phyloP scores from a whole-genome alignment of 2,888 invertebrate species.

The Mythimna albipuncta region DNA sequence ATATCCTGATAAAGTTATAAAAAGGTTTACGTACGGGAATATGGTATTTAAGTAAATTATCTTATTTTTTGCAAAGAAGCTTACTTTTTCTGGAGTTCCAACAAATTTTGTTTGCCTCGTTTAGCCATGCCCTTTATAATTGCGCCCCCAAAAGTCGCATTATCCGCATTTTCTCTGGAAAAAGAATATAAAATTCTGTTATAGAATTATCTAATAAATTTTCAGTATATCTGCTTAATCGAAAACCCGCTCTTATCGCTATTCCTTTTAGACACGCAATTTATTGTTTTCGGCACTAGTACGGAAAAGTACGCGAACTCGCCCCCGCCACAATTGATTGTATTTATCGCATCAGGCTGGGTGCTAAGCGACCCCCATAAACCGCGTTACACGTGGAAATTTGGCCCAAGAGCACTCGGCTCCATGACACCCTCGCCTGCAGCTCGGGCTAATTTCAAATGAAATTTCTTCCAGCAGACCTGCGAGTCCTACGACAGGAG shows the following conservation, averaged over 20 bases:
- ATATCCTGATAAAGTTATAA: neutral
- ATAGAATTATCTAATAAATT: neutral
- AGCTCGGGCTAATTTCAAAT: too few relatives aligned
- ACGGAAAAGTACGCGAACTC: too few relatives aligned
- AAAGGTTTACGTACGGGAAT: neutral
- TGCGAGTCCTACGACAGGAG: too few relatives aligned
- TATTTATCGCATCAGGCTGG: too few relatives aligned
- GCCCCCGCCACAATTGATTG: too few relatives aligned
- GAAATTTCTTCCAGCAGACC: too few relatives aligned
- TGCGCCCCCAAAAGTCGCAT: slow-evolving; percentile 81
- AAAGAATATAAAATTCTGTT: neutral
- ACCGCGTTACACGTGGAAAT: neutral
- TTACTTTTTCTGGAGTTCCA: slow-evolving; percentile 71
- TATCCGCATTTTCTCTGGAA: slow-evolving; percentile 75
- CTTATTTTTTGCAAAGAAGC: slow-evolving; percentile 17
- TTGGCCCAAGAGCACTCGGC: neutral
- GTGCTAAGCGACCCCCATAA: too few relatives aligned
- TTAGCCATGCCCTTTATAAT: slow-evolving; percentile 75
- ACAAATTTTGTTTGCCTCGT: slow-evolving; percentile 66
- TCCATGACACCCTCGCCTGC: too few relatives aligned
- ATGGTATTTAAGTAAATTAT: neutral
- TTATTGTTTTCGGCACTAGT: too few relatives aligned
- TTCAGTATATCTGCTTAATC: too few relatives aligned
- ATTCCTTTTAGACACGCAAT: too few relatives aligned
- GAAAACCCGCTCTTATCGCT: too few relatives aligned